A percentile compares a stretch with the other conserved stretches of the same genome.
phyloP scores from a whole-genome alignment of 2,113 vertebrate genomes.

The Albula glossodonta region DNA sequence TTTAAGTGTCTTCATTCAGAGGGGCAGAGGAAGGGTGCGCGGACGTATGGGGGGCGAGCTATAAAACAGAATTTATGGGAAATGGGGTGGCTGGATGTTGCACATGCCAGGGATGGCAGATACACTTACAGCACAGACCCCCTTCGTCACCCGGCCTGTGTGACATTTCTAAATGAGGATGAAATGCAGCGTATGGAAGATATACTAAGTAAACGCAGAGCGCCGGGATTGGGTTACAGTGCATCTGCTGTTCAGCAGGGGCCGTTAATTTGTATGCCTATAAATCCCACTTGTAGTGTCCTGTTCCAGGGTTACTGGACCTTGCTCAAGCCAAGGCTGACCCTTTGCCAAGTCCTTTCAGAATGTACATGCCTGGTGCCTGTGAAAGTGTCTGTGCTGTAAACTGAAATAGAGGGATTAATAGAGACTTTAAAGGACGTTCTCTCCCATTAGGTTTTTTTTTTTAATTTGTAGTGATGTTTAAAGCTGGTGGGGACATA shows the following conservation, averaged over 20 bases:
- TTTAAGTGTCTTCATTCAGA: constrained; percentile 38
- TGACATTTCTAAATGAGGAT: constrained; percentile 39
- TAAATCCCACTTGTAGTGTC: constrained; percentile 37
- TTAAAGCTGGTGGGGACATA: constrained; percentile 24
- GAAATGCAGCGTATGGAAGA: constrained; percentile 30
- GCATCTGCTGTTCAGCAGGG: constrained; percentile 25
- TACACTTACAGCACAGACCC: constrained; percentile 9
- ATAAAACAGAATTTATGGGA: constrained; percentile 44
- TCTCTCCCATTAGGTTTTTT: not conserved
- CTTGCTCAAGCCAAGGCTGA: constrained; percentile 20
- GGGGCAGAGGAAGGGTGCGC: not conserved
- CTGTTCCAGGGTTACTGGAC: constrained; percentile 23
- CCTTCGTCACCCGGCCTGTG: not conserved
- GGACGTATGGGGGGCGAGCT: not conserved
- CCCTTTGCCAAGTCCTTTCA: constrained; percentile 21
- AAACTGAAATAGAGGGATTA: constrained; percentile 22
- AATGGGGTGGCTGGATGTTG: constrained; percentile 34
- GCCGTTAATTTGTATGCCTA: constrained; percentile 30
- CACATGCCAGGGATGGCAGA: constrained; percentile 30
- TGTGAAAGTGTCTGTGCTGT: not conserved
- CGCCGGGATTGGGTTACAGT: constrained; percentile 29
- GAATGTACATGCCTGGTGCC: not conserved
- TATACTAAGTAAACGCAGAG: constrained; percentile 32
- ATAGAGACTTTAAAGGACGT: constrained; percentile 26
- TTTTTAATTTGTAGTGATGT: constrained; percentile 25